Base-by-base conservation (phyloP, 1,140 invertebrate genomes). In the Acromyrmex heyeri region DNA sequence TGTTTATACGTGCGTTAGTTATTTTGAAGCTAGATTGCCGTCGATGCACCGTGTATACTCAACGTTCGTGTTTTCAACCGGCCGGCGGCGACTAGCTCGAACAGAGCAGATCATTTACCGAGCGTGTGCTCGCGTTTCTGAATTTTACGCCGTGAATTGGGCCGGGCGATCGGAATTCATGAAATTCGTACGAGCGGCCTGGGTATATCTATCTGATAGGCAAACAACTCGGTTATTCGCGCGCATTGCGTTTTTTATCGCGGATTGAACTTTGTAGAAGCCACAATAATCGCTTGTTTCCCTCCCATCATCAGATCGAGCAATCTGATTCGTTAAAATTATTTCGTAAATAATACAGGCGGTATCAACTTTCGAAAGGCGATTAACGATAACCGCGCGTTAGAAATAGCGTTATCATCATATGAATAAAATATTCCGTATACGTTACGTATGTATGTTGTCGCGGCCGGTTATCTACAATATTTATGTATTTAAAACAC, bases 71-170 rank as follows among this genome's bases (percentile, higher is more conserved):
- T 83, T 61, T 34, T 50, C 55, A 48, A 34, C 21, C 24, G 14
- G 65, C 38, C 50, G n/a, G 67, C 27, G 21, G 27, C 55, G 18
- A 50, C 79, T 14, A 50, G n/a, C 38, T 70, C 73, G 24, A 75
- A 86, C 59, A 83, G 75, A 73, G 21, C n/a, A 65, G 85, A 88
- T 88, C 59, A 89, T 89, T 89, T 86, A 62, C 44, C 34, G 53
- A 10, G 61, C 61, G 48, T 70, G 48, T 64, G 65, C 61, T 50
- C n/a, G 65, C 34, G 65, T 62, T 62, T 88, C 65, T 75, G 69
- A 89, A 88, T 88, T 89, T 88, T 75, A 67, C 48, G 64, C 77
- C 76, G 24, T 44, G 50, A 88, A 88, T 88, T 57, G 72, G 61
- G 1, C 24, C 50, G 38, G 8, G 0, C 70, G 62, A 89, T 89